Conservation (phyloP, 1,140 invertebrate genomes). For the Planococcus citri region DNA sequence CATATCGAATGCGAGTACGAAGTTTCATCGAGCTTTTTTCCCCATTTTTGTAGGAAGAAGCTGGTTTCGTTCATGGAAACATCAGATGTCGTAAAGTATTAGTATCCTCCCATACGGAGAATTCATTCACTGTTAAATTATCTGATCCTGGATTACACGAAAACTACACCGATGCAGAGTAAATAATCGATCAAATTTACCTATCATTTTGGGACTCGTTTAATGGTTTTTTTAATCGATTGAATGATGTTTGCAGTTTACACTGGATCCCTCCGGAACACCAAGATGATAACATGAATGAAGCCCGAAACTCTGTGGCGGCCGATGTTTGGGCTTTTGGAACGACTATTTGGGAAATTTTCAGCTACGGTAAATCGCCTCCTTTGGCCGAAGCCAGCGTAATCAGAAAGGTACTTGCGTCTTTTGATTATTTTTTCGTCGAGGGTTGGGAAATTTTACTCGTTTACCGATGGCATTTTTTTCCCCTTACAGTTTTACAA, state of each 20-base stretch:
- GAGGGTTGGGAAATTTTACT: not conserved
- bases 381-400: constrained; percentile 25
- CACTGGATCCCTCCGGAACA: constrained; percentile 77
- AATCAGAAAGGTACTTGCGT: not conserved
- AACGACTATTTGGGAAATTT: constrained; percentile 82
- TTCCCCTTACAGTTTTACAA: not conserved
- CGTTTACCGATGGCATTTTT: not conserved
- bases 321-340: constrained; percentile 80
- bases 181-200: too few relatives aligned
- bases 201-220: too few relatives aligned
- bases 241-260: constrained; percentile 39
- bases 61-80: constrained; percentile 67
- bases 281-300: constrained; percentile 49
- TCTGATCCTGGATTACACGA: constrained; percentile 58
- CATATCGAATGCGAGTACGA: not conserved
- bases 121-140: constrained; percentile 60
- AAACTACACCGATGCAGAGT: constrained; percentile 45
- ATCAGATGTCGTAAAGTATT: constrained; percentile 69
- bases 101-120: constrained; percentile 50
- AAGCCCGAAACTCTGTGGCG: constrained; percentile 45
- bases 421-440: not conserved
- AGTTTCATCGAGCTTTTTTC: not conserved
- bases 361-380: constrained; percentile 48
- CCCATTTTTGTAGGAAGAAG: constrained; percentile 47
- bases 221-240: too few relatives aligned